phyloP scores from a whole-genome alignment of 2,888 invertebrate species.

The Mystacides longicornis region DNA sequence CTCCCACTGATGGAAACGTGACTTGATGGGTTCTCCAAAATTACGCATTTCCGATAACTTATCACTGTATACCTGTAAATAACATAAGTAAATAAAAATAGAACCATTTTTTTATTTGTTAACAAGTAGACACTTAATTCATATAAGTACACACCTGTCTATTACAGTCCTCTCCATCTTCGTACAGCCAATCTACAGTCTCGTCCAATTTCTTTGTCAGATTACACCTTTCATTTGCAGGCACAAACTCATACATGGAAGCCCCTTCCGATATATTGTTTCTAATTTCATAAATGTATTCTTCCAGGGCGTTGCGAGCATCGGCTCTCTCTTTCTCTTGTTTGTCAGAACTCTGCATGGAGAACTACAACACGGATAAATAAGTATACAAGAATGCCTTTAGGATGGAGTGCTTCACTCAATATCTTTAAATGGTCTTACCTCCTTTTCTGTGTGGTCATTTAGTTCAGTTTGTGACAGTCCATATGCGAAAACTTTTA shows the following conservation, averaged over 20 bases:
- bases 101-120: background rate
- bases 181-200: slow-evolving; percentile 96
- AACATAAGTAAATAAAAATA: background rate
- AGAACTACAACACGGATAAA: slow-evolving; percentile 45
- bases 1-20: slow-evolving; percentile 73
- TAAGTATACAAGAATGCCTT: background rate
- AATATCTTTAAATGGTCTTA: slow-evolving; percentile 33
- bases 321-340: slow-evolving; percentile 93
- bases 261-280: slow-evolving; percentile 77
- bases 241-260: slow-evolving; percentile 66
- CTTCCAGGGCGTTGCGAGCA: slow-evolving; percentile 94
- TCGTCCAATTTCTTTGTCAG: slow-evolving; percentile 66
- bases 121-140: background rate
- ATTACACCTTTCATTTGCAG: slow-evolving; percentile 57
- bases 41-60: slow-evolving; percentile 57
- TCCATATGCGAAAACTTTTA: slow-evolving; percentile 69
- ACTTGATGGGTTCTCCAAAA: slow-evolving; percentile 84
- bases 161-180: slow-evolving; percentile 88
- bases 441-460: slow-evolving; percentile 71
- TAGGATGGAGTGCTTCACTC: background rate
- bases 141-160: slow-evolving; percentile 46
- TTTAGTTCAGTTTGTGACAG: slow-evolving; percentile 66
- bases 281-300: slow-evolving; percentile 95
- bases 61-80: slow-evolving; percentile 51
- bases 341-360: slow-evolving; percentile 78